phyloP scores from a whole-genome alignment of 23 tunicate species.

The Phallusia fumigata region DNA sequence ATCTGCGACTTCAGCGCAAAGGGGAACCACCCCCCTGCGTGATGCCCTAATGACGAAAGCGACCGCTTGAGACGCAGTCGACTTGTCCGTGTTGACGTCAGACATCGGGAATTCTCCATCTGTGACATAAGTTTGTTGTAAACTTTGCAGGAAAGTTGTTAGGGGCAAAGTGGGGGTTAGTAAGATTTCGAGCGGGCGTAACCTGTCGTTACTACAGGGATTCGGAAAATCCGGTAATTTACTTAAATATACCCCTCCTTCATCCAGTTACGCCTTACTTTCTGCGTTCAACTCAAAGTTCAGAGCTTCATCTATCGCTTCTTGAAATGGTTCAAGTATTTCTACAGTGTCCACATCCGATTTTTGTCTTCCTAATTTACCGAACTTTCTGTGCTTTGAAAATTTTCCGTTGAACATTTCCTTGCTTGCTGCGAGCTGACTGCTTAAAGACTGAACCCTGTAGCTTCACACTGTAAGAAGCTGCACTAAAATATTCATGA shows the following conservation, averaged over 20 bases:
- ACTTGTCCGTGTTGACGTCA: slow-evolving; percentile 58
- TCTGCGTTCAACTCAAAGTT: not conserved
- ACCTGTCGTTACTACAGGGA: no score
- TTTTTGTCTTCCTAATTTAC: not conserved
- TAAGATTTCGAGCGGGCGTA: no score
- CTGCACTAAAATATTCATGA: not conserved
- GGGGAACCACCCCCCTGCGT: slow-evolving; percentile 75
- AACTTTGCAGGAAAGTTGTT: no score
- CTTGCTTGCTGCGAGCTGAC: no score
- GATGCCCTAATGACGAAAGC: slow-evolving; percentile 90
- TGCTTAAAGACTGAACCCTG: no score
- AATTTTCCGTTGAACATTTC: not conserved
- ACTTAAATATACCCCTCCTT: not conserved
- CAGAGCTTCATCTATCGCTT: slow-evolving; percentile 17
- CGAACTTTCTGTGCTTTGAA: not conserved
- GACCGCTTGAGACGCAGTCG: slow-evolving; percentile 86
- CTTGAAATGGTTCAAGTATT: slow-evolving; percentile 11
- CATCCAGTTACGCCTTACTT: not conserved
- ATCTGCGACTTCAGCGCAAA: slow-evolving; percentile 88
- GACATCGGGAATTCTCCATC: slow-evolving; percentile 65
- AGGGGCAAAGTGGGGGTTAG: no score
- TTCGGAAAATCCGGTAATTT: no score
- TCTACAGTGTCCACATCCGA: slow-evolving; percentile 1
- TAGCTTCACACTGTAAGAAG: no score
- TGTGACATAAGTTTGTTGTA: slow-evolving; percentile 4